Conservation (phyloP, 2,797 vertebrate species). For the Sphenopsis melanotis region DNA sequence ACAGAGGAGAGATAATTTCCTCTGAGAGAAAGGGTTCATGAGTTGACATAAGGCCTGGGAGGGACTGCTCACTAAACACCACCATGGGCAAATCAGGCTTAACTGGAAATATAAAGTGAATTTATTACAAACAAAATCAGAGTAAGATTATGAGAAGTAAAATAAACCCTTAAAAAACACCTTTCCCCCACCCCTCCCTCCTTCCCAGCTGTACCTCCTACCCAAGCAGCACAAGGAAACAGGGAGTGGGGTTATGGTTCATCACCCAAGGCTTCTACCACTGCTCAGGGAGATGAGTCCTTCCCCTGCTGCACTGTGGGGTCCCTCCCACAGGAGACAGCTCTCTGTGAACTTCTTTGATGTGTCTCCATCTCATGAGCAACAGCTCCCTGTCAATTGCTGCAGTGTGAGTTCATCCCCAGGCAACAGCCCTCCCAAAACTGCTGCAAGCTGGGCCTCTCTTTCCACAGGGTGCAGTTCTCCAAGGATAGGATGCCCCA, state of each 20-base stretch:
- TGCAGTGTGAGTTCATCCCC: neutral
- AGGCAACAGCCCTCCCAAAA: neutral
- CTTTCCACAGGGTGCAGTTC: neutral
- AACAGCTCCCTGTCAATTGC: neutral
- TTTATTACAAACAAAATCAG: neutral
- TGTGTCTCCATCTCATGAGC: neutral
- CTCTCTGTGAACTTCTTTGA: neutral
- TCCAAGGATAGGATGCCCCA: neutral
- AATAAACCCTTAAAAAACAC: neutral
- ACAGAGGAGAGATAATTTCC: neutral
- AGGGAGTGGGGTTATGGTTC: neutral
- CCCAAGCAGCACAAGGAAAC: neutral
- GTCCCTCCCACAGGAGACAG: neutral
- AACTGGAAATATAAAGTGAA: neutral
- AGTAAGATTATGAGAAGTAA: neutral
- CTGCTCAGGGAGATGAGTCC: neutral
- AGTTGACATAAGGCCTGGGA: neutral
- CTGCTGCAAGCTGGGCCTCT: rapidly evolving
- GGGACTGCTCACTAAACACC: neutral
- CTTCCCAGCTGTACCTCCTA: neutral
- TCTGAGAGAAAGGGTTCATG: neutral
- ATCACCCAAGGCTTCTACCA: neutral
- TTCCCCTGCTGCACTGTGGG: neutral
- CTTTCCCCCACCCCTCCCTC: too few species aligned
- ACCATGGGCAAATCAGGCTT: neutral